phyloP scores from a whole-genome alignment of 2,113 vertebrate species.

The Butorides virescens region DNA sequence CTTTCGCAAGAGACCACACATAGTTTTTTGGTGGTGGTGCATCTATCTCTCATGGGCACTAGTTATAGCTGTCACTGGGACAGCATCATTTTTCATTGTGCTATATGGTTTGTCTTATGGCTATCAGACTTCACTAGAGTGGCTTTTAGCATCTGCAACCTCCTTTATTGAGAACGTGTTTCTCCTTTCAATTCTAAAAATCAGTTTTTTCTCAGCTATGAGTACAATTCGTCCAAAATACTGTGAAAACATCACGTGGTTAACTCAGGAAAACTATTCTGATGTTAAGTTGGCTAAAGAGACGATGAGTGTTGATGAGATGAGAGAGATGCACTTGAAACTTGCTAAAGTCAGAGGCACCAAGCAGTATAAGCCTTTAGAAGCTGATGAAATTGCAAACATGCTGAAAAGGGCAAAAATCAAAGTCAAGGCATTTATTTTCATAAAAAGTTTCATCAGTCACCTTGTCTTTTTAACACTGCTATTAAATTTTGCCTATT shows the following conservation, averaged over 20 bases:
- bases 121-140: constrained; percentile 60
- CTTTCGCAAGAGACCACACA: background rate
- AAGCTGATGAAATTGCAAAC: constrained; percentile 23
- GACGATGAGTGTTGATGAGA: background rate
- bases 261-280: background rate
- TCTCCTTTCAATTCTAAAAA: constrained; percentile 55
- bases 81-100: constrained; percentile 67
- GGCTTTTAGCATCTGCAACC: constrained; percentile 64
- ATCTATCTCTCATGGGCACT: constrained; percentile 33
- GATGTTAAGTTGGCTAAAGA: background rate
- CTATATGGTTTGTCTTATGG: constrained; percentile 72
- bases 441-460: background rate
- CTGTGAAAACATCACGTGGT: constrained; percentile 56
- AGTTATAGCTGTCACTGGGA: background rate
- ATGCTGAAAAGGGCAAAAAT: constrained; percentile 18
- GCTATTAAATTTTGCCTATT: background rate
- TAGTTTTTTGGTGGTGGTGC: background rate
- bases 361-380: constrained; percentile 53
- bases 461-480: constrained; percentile 60
- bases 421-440: constrained; percentile 11
- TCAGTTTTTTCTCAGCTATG: background rate
- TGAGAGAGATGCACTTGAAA: background rate
- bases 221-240: background rate
- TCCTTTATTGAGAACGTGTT: constrained; percentile 59
- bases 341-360: background rate